A percentile compares a stretch with the other conserved stretches of the same genome.
Evolutionary conservation across 2,113 vertebrate genomes (phyloP).

Genomic region (Rallus limicola): DNA sequence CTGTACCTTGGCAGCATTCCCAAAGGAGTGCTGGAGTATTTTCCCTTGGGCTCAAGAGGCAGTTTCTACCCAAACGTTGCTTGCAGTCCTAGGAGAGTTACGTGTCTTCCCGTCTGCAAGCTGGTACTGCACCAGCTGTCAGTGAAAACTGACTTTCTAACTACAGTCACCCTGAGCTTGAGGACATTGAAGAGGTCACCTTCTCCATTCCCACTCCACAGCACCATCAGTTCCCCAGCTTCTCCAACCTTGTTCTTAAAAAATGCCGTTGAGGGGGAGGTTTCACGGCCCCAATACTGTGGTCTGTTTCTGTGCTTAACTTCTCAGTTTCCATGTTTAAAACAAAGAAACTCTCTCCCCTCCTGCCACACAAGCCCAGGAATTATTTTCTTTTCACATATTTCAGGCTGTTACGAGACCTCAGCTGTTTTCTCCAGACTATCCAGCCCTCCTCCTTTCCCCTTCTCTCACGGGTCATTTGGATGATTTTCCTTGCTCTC

Average conservation of each 20-base stretch:
- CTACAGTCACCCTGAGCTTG: not conserved
- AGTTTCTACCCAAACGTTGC: not conserved
- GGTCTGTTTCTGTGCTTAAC: not conserved
- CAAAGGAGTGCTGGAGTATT: not conserved
- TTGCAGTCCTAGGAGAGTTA: not conserved
- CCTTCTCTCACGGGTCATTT: not conserved
- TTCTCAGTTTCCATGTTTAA: not conserved
- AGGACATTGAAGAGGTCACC: not conserved
- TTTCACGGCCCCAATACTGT: not conserved
- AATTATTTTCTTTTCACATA: not conserved
- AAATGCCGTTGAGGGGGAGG: not conserved
- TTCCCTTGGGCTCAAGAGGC: not conserved
- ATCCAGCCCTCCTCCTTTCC: not conserved
- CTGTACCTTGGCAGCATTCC: not conserved
- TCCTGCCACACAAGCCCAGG: not conserved
- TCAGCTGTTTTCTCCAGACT: not conserved
- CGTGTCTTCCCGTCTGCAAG: not conserved
- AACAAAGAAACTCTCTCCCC: not conserved
- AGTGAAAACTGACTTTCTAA: not conserved
- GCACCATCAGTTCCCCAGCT: not conserved
- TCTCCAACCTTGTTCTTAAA: not conserved
- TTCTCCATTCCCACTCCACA: not conserved
- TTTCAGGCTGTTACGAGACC: not conserved
- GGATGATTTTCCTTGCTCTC: not conserved
- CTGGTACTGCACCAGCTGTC: not conserved